Evolutionary conservation across 2,888 invertebrate genomes (phyloP), one percentile per base, ranked within the genome.

Genomic region (Limnephilus auricula): DNA sequence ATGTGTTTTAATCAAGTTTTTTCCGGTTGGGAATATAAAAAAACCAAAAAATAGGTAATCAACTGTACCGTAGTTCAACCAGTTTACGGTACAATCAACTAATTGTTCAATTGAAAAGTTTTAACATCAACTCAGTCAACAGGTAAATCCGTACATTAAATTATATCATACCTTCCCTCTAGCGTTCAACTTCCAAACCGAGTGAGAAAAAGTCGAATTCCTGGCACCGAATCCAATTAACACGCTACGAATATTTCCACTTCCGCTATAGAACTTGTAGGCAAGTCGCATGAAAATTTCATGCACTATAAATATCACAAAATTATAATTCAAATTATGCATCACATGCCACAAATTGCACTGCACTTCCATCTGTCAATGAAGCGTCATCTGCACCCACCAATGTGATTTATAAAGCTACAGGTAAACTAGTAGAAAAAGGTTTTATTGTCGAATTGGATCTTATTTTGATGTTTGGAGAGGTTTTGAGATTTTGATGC

Each of bases 351-450:
- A 31, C 65, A 65, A 86, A 86, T 65, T 86, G 65, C 34, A 50
- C 86, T 86, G 86, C 65, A 86, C 31, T 86, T 65, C 32, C 65
- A 86, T 86, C 86, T 86, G 86, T 86, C 86, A 86, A 65, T 86
- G 32, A 86, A 45, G 65, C 86, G 34, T 30, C 84, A 86, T 31
- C 86, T 65, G 18, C 50, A 65, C 32, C 18, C 10, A 31, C 15
- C 32, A 10, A 86, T 25, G n/a, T 50, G 2, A 37, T 15, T 0
- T 12, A 34, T 32, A 2, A 34, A 34, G 31, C 82, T 18, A 32
- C 4, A 18, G 18, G 34, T 4, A 25, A 82, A 82, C 32, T 6
- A 31, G 82, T 18, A 34, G 25, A 82, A 31, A 82, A 4, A 1
- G 25, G 0, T 0, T 34, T 5, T 12, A 4, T 18, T 4, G 9